Base-by-base conservation (phyloP, 2,888 invertebrate genomes). In the Drosophila nigricruria region DNA sequence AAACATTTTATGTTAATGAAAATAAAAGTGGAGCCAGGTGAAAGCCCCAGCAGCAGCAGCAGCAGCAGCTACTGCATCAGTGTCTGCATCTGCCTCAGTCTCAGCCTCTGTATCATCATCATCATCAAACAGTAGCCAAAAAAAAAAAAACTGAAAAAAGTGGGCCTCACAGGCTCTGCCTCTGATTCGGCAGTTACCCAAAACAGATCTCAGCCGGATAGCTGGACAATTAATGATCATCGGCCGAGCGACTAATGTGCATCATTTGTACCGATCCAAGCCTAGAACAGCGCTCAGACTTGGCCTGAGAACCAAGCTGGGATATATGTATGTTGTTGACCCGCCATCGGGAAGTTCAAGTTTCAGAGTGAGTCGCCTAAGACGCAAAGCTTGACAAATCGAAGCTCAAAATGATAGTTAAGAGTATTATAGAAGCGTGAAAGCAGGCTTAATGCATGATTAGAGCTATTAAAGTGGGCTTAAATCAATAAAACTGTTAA, bases 1-100 rank as follows among this genome's bases (percentile, higher is more conserved):
- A 85, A 87, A 89, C 86, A 82, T 88, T 86, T 90, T 91, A 90
- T 90, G 90, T 88, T 88, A 90, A 90, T 90, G 83, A 88, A 82
- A 85, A 79, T 77, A 82, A 85, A 67, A 79, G 81, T 76, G 70
- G 74, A 71, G 32, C 62, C 61, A 67, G 79, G 81, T 82, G 84
- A 81, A 84, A 81, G 81, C 77, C 74, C 38, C 61, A 47, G 40
- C 40, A 50, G 4, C 53, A n/a, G n/a, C 53, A 12, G 16, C 60
- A 36, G 38, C 36, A 49, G 0, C 20, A 5, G 25, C 53, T 14
- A 16, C 52, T 23, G 52, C 53, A n/a, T 32, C 49, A 6, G 20
- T 32, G n/a, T 23, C 61, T 25, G 18, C 18, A 27, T 27, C 40
- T 36, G 2, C 47, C 20, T 20, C 40, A 1, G 20, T 5, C 12